Evolutionary conservation across 2,797 vertebrate genomes (phyloP), one percentile per base, ranked within the genome.

Genomic region (Rhynchotus rufescens): DNA sequence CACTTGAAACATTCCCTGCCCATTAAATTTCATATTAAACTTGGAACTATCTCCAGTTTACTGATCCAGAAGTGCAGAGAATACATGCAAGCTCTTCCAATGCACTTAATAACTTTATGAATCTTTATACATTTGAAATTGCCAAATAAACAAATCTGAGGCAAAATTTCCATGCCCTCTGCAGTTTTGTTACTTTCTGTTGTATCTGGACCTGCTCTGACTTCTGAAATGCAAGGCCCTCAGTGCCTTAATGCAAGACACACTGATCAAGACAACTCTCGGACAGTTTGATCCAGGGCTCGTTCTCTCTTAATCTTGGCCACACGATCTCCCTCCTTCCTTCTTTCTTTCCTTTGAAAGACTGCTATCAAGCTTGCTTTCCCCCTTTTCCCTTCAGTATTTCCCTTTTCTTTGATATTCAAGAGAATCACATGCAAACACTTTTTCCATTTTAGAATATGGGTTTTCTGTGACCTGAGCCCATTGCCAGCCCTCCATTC

Each of bases 371-470:
- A 45, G 26, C 12, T 57, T 71, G 10, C 15, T 89, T 85, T 52
- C 10, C 83, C 9, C 52, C 88, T 88, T 59, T 42, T 2, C 5
- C 28, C 21, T 66, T 92, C 62, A 85, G 38, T 90, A 85, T 87
- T 95, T 90, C 40, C 89, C 66, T 90, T 95, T 92, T 90, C 84
- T 92, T 51, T 87, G 4, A 0, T 59, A 78, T 44, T n/a, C 74
- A 73, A 85, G 60, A 80, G 82, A 93, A 94, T 74, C 59, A 89
- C 93, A 92, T 92, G 69, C 91, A 88, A 95, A 45, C 77, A 96
- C 85, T 93, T 94, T 78, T 90, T 79, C 93, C 76, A 67, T 85
- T 90, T 69, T 83, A 80, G 59, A 92, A 73, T 69, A 86, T 81
- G 88, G 60, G 82, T 75, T 92, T 95, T 93, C 84, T 86, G 79